Evolutionary conservation across 2,797 vertebrate species (phyloP).

Genomic region (Diplodus puntazzo): DNA sequence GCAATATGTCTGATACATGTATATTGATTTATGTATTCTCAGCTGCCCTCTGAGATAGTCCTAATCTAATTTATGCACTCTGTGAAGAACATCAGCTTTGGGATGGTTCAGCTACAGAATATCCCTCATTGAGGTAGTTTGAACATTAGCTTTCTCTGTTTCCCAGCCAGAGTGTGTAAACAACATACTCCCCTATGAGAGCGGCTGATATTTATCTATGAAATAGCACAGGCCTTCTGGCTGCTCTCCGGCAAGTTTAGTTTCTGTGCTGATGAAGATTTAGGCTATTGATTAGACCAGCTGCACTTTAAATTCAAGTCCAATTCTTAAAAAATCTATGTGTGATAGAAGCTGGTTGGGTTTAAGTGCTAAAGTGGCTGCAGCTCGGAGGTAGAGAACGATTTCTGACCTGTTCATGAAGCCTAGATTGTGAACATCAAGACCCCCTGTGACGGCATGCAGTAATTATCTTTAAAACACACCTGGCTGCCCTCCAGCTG

Average conservation of each 20-base stretch:
- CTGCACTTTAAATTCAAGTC: conserved; percentile 28
- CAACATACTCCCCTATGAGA: conserved; percentile 57
- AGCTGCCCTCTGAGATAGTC: conserved; percentile 34
- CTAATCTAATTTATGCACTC: conserved; percentile 62
- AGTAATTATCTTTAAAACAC: conserved; percentile 51
- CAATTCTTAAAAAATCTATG: conserved; percentile 18
- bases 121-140: conserved; percentile 40
- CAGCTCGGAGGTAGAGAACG: conserved; percentile 30
- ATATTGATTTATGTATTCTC: conserved; percentile 55
- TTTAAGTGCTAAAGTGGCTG: background rate
- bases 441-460: conserved; percentile 22
- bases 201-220: conserved; percentile 72
- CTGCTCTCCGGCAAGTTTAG: conserved; percentile 52
- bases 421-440: conserved; percentile 30
- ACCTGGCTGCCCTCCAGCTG: conserved; percentile 47
- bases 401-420: conserved; percentile 18
- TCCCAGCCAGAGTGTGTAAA: conserved; percentile 62
- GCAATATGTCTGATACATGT: conserved; percentile 33
- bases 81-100: conserved; percentile 38
- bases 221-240: conserved; percentile 55
- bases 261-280: conserved; percentile 58
- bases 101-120: conserved; percentile 36
- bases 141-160: conserved; percentile 49
- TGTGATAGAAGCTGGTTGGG: background rate
- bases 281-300: conserved; percentile 48